Base-by-base conservation (phyloP, 1,140 invertebrate genomes). In the Camponotus floridanus region DNA sequence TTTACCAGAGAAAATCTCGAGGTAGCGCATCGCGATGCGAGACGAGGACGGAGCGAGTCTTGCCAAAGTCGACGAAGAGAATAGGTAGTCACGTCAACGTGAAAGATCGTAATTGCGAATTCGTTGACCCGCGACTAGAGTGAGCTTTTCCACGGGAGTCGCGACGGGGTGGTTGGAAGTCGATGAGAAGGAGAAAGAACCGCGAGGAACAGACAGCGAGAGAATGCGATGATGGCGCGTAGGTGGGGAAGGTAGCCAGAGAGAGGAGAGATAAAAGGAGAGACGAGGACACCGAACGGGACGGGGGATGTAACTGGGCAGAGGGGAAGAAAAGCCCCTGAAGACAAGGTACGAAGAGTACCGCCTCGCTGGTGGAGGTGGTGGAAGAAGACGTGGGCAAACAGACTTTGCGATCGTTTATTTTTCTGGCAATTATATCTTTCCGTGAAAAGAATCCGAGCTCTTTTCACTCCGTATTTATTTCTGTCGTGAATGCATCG, bases 361-460 rank as follows among this genome's bases (percentile, higher is more conserved):
- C 68, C n/a, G 59, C 48, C 39, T 51, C 65, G 45, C 18, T 36
- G 65, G 45, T 55, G 67, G 15, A 45, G 11, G 81, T 13, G 55
- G 33, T 68, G 48, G 55, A 59, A 78, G 68, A 80, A 89, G 90
- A 91, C 88, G 90, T 86, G 88, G 86, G 93, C 93, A 94, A 94
- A 94, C 93, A 94, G 91, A 93, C 91, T 91, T 87, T 87, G 90
- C 91, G 87, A 94, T 94, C 93, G 91, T 94, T 94, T 94, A 93
- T 94, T 94, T 94, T 94, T 93, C 92, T 93, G 93, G 93, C 93
- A 94, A 94, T 94, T 94, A 94, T 93, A 94, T 94, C 93, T 92
- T 92, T 92, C 89, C 86, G 88, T 94, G 91, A 93, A 94, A 93
- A 90, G 92, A 90, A 88, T 51, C 78, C 87, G 68, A 88, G 88